phyloP scores from a whole-genome alignment of 2,888 invertebrate genomes.

The Agrochola lychnidis region DNA sequence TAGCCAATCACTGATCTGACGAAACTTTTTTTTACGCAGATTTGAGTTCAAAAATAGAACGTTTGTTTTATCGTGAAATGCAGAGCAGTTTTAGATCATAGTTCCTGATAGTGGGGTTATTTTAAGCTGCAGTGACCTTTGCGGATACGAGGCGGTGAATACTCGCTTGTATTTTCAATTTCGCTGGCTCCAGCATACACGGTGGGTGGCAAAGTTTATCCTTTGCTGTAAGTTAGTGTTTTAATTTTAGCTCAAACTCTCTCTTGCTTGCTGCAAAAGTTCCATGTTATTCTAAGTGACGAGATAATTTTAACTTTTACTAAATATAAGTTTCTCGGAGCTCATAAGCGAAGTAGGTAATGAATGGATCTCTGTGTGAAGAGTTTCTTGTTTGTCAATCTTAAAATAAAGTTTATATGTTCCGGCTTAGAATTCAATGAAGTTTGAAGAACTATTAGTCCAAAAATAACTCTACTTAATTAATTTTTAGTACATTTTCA shows the following conservation, averaged over 20 bases:
- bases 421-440: conserved; percentile 21
- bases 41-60: conserved; percentile 3
- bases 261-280: conserved; percentile 38
- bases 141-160: conserved; percentile 34
- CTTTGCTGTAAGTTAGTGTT: conserved; percentile 58
- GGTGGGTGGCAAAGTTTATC: conserved; percentile 64
- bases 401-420: conserved; percentile 43
- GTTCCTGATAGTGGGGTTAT: conserved; percentile 35
- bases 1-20: conserved; percentile 48
- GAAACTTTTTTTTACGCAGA: conserved; percentile 41
- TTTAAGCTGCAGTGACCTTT: conserved; percentile 57
- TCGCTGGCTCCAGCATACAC: conserved; percentile 24
- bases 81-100: background rate
- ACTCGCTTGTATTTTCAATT: conserved; percentile 52
- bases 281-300: conserved; percentile 55
- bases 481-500: conserved; percentile 14
- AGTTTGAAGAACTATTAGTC: background rate
- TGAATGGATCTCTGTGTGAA: conserved; percentile 38
- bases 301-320: conserved; percentile 58
- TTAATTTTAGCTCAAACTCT: conserved; percentile 63
- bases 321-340: conserved; percentile 54
- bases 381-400: conserved; percentile 34
- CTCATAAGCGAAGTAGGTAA: conserved; percentile 27
- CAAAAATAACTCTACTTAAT: conserved; percentile 8
- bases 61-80: conserved; percentile 11